A percentile compares a stretch with the other conserved stretches of the same genome.
phyloP scores from a whole-genome alignment of 2,888 invertebrate genomes.

The Bedellia somnulentella region DNA sequence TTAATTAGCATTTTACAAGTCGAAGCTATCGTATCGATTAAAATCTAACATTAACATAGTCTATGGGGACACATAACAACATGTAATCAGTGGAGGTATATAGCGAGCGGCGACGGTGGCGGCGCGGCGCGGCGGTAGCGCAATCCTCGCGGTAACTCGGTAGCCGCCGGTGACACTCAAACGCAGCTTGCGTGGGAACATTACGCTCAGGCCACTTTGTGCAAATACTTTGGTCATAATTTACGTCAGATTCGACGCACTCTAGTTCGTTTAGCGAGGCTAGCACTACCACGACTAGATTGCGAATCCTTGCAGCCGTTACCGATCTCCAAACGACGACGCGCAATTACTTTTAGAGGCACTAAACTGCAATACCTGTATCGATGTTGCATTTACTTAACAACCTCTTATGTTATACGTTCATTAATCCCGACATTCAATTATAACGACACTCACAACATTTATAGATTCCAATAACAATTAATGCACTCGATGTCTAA shows the following conservation, averaged over 20 bases:
- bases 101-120: slow-evolving; percentile 3
- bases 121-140: slow-evolving; percentile 3
- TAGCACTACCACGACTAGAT: slow-evolving; percentile 46
- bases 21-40: slow-evolving; percentile 29
- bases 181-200: slow-evolving; percentile 39
- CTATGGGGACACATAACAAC: neutral
- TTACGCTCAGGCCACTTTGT: slow-evolving; percentile 17
- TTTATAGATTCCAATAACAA: too few species aligned
- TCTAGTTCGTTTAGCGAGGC: slow-evolving; percentile 22
- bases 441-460: too few species aligned
- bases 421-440: slow-evolving; percentile 2
- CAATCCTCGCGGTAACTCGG: slow-evolving; percentile 7
- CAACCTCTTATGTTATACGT: neutral
- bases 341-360: slow-evolving; percentile 4
- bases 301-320: slow-evolving; percentile 32
- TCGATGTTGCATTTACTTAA: slow-evolving; percentile 12
- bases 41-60: slow-evolving; percentile 13
- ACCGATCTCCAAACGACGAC: slow-evolving; percentile 5
- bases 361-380: slow-evolving; percentile 18
- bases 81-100: too few species aligned
- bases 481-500: too few species aligned
- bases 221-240: slow-evolving; percentile 29
- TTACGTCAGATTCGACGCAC: slow-evolving; percentile 38
- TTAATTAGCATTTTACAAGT: too few species aligned
- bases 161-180: too few species aligned